Base-by-base conservation (phyloP, 35 echinoderm and acorn worm genomes). In the Eucidaris tribuloides region DNA sequence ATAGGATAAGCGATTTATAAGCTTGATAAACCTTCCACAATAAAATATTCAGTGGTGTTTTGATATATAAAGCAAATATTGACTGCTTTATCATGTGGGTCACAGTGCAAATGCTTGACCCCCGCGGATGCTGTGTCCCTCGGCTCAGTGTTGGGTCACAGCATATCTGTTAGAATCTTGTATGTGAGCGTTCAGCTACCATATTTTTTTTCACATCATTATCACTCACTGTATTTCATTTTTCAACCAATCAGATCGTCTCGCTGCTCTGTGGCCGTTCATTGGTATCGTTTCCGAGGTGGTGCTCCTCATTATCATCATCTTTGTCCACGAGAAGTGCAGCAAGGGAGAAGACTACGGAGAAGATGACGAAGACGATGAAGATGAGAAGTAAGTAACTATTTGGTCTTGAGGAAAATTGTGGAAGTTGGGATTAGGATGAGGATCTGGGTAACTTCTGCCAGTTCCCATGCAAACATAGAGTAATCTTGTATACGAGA, bases 191-290 rank as follows among this genome's bases (percentile, higher is more conserved):
- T 77, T 15, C 28, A 44, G 28, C 17, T 18, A 7, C 28, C 28
- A 15, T 5, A 43, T 17, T 35, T 35, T 14, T 78, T 2, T 46
- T 19, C n/a, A 25, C 34, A 17, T 71, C 27, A 79, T 77, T 28
- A 11, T 77, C 45, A 20, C 13, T 28, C 27, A 24, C 7, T n/a
- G n/a, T n/a, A 55, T n/a, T 13, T 55, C 33, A n/a, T 0, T 70
- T 23, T 9, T 19, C 11, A 45, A 23, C 42, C n/a, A n/a, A n/a
- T 18, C 81, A 96, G 93, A 96, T 83, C 93, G 93, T 60, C 83
- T 96, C 23, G 93, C 93, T 60, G 93, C 93, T 59, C 68, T 96
- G 3, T 96, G 93, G 93, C 93, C 93, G 0, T 96, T 96, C 88
- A 68, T 96, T 27, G 93, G 93, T 35, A 96, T 96, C 36, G 76